Evolutionary conservation across 2,113 vertebrate genomes (phyloP).

Genomic region (Sisor rabdophorus): DNA sequence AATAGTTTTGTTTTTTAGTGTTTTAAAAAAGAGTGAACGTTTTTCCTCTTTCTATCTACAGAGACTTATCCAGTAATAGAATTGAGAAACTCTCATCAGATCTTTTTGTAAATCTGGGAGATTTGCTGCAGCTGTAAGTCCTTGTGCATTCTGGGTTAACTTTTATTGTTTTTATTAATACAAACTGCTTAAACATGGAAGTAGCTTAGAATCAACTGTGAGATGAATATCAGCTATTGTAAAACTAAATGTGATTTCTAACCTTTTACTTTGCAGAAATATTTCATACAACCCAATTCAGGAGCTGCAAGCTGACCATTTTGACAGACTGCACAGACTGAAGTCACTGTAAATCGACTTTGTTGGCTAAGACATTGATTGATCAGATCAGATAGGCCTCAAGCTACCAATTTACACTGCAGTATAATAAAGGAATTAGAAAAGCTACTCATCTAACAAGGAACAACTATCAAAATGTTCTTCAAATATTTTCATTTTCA

Average conservation of each 20-base stretch:
- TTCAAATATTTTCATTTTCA: too few relatives aligned
- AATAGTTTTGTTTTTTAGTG: not conserved
- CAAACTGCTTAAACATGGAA: not conserved
- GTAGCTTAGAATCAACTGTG: not conserved
- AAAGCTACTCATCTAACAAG: not conserved
- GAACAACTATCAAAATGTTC: too few relatives aligned
- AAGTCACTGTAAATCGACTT: conserved; percentile 87
- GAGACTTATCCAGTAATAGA: conserved; percentile 87
- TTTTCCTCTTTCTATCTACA: conserved; percentile 65
- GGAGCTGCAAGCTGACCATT: conserved; percentile 83
- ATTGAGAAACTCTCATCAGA: conserved; percentile 77
- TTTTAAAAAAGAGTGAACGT: not conserved
- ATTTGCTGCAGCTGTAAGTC: conserved; percentile 93
- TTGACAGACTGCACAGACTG: conserved; percentile 84
- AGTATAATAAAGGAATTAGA: not conserved
- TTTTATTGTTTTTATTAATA: not conserved
- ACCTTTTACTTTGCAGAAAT: conserved; percentile 74
- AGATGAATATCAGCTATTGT: not conserved
- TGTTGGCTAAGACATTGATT: not conserved
- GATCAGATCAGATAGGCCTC: not conserved
- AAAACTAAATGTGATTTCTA: not conserved
- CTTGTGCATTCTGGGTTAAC: not conserved
- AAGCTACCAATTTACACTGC: not conserved
- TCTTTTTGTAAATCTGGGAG: conserved; percentile 82
- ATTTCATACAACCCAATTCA: conserved; percentile 90